Percentiles rank a stretch among this genome's conserved stretches.
Conservation (phyloP, 2,888 invertebrate genomes). For the Embidobia sp. region DNA sequence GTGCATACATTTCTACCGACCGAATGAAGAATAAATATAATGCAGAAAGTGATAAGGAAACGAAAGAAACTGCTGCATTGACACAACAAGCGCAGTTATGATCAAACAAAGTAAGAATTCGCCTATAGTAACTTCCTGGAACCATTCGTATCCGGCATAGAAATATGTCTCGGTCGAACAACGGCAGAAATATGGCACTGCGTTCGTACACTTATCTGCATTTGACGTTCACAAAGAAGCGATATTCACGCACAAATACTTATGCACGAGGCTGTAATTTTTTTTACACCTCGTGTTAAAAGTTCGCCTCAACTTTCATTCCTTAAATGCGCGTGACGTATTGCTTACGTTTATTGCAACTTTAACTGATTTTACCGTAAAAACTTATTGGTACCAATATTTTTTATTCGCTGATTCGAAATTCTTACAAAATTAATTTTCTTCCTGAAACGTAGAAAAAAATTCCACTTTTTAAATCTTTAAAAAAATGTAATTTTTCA, state of each 20-base stretch:
- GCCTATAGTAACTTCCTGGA: conserved; percentile 18
- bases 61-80: no score
- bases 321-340: neutral
- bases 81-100: no score
- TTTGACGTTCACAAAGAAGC: conserved; percentile 10
- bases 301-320: neutral
- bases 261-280: neutral
- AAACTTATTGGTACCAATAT: no score
- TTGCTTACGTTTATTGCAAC: neutral
- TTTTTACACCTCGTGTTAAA: neutral
- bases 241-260: conserved; percentile 1
- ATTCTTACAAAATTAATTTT: neutral
- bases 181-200: conserved; percentile 1
- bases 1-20: no score
- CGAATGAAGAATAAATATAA: no score
- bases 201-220: conserved; percentile 1
- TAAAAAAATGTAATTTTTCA: no score
- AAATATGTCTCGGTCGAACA: conserved; percentile 6
- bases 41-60: no score
- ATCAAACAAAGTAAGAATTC: no score
- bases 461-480: neutral
- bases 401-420: neutral
- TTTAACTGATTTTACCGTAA: neutral
- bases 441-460: neutral
- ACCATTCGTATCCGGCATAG: neutral